Percentiles rank a stretch among this genome's conserved stretches.
phyloP scores from a whole-genome alignment of 2,888 invertebrate genomes.

The Oeneis ivallda region DNA sequence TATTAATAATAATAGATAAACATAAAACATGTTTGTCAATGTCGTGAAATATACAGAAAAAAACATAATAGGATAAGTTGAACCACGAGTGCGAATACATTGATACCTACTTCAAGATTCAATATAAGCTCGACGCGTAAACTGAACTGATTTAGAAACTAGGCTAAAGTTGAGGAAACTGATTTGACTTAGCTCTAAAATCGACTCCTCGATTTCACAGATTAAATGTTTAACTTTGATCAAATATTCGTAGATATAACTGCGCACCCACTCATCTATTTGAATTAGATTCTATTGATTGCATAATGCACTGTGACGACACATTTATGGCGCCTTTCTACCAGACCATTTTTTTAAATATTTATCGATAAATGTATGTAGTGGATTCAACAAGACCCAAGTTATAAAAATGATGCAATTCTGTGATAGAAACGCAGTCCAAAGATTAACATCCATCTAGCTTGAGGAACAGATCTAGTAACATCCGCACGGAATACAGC shows the following conservation, averaged over 20 bases:
- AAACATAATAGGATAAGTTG: not conserved
- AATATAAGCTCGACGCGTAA: not conserved
- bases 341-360: no score
- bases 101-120: not conserved
- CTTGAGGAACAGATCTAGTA: no score
- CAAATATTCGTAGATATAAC: not conserved
- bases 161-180: not conserved
- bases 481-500: no score
- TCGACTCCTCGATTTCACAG: not conserved
- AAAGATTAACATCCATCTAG: no score
- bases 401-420: no score
- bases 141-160: not conserved
- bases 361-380: no score
- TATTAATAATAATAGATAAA: no score
- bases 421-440: no score
- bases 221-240: not conserved
- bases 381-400: no score
- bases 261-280: not conserved
- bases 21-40: no score
- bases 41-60: no score
- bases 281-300: not conserved
- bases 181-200: conserved; percentile 5
- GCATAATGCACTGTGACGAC: not conserved
- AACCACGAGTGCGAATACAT: not conserved
- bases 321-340: no score